A percentile compares a stretch with the other conserved stretches of the same genome.
Evolutionary conservation across 1,140 invertebrate species (phyloP).

Genomic region (Maconellicoccus hirsutus): DNA sequence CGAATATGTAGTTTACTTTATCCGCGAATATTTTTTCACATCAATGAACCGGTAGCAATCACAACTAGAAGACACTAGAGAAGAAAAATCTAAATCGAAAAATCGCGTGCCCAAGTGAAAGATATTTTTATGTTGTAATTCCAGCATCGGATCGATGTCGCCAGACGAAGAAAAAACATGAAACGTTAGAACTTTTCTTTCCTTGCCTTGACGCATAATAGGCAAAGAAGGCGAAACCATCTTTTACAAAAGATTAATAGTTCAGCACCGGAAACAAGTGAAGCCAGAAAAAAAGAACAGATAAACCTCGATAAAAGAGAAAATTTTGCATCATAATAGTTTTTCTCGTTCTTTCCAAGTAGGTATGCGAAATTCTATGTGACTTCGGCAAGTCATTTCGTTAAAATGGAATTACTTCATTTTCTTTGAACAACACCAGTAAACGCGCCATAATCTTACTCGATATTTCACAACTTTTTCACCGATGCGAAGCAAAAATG

Average conservation of each 20-base stretch:
- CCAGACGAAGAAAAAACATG: neutral
- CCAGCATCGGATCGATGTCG: neutral
- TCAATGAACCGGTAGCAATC: too few relatives aligned
- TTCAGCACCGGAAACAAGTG: neutral
- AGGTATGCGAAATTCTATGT: too few relatives aligned
- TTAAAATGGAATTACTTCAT: too few relatives aligned
- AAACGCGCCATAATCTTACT: too few relatives aligned
- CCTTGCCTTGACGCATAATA: neutral
- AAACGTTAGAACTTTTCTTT: neutral
- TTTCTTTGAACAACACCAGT: too few relatives aligned
- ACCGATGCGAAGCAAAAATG: too few relatives aligned
- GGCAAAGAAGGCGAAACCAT: neutral
- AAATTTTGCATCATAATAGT: neutral
- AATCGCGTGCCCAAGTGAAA: neutral
- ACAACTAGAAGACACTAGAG: neutral
- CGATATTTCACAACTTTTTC: too few relatives aligned
- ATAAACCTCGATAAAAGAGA: neutral
- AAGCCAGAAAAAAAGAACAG: neutral
- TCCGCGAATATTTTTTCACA: too few relatives aligned
- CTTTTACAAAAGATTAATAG: slow-evolving; percentile 9
- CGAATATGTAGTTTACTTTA: too few relatives aligned
- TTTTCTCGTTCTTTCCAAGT: neutral
- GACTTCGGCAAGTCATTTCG: too few relatives aligned
- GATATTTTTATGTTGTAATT: neutral
- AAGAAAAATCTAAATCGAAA: neutral